These are phyloP conservation scores for Proterorhinus semilunaris DNA, from an alignment of 2,113 vertebrate genomes.

Conservation along the genomic window DNA sequence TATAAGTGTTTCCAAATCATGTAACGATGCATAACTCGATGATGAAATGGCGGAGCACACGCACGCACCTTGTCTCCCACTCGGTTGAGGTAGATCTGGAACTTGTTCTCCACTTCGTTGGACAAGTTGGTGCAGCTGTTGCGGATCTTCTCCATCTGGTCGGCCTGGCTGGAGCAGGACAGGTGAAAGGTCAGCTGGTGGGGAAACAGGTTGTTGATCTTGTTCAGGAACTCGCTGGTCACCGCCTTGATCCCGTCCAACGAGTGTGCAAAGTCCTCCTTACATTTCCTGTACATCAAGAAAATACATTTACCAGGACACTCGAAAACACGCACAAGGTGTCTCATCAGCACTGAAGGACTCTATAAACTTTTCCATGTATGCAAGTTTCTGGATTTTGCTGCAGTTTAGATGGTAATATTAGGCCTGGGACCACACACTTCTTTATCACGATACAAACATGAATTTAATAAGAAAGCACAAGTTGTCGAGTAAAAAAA, in stretches of 20 bases:
- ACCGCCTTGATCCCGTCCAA: slow-evolving; percentile 73
- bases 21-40: too few species aligned
- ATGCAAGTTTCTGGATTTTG: too few species aligned
- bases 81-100: slow-evolving; percentile 63
- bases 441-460: too few species aligned
- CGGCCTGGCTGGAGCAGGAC: slow-evolving; percentile 71
- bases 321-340: too few species aligned
- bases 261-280: slow-evolving; percentile 73
- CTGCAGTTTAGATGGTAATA: too few species aligned
- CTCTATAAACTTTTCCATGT: too few species aligned
- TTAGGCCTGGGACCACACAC: too few species aligned
- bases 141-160: slow-evolving; percentile 60
- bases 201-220: slow-evolving; percentile 72
- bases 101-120: slow-evolving; percentile 69
- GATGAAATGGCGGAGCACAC: background rate
- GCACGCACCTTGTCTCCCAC: slow-evolving; percentile 63
- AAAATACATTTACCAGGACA: too few species aligned
- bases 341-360: too few species aligned
- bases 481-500: too few species aligned
- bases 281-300: slow-evolving; percentile 63
- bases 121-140: slow-evolving; percentile 71
- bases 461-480: too few species aligned
- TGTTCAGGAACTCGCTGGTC: slow-evolving; percentile 67
- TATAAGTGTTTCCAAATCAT: too few species aligned
- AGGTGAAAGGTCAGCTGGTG: slow-evolving; percentile 74